These are phyloP conservation scores for Pogonocichla stellata DNA, from an alignment of 2,113 vertebrate species.

Conservation along the genomic window DNA sequence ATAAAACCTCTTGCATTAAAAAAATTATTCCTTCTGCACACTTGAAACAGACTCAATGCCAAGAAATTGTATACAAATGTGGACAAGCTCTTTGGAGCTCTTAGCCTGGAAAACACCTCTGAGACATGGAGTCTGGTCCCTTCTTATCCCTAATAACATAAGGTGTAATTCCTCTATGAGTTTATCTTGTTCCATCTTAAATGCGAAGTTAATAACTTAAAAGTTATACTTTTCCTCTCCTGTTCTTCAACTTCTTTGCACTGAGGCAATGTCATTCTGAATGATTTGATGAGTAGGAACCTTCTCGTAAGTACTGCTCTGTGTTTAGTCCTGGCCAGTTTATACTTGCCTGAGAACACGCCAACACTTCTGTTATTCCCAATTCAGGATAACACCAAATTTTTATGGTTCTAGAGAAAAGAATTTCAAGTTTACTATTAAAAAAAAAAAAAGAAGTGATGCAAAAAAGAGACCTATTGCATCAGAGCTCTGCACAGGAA, in stretches of 20 bases:
- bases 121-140: not conserved
- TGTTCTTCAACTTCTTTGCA: not conserved
- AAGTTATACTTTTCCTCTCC: not conserved
- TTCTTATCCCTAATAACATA: not conserved
- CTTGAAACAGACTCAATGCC: not conserved
- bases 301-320: not conserved
- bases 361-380: not conserved
- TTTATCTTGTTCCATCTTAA: not conserved
- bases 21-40: not conserved
- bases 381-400: not conserved
- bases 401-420: not conserved
- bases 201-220: not conserved
- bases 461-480: not conserved
- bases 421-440: not conserved
- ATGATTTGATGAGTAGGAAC: not conserved
- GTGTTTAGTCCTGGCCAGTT: not conserved
- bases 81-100: not conserved
- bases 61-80: not conserved
- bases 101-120: not conserved
- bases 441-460: not conserved
- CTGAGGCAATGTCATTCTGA: not conserved
- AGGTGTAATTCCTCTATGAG: not conserved
- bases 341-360: not conserved
- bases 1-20: not conserved
- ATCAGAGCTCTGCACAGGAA: not conserved